Conservation (phyloP, 2,797 vertebrate species). For the Ptychadena robeensis region DNA sequence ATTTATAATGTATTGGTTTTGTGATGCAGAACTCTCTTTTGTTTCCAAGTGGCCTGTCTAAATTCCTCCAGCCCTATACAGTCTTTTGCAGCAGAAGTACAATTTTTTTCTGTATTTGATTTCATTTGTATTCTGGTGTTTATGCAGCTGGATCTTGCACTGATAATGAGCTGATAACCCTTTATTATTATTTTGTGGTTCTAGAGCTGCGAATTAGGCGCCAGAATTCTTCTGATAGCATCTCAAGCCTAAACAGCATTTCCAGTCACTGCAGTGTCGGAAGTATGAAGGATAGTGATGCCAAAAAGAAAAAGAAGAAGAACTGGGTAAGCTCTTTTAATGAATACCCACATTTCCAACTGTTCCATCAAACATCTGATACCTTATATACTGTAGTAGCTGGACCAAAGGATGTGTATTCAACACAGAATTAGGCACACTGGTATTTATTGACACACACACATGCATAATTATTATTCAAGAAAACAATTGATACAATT, state of each 20-base stretch:
- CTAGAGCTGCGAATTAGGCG: constrained; percentile 88
- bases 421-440: too few species aligned
- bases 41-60: neutral
- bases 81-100: neutral
- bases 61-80: neutral
- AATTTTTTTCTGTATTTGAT: neutral
- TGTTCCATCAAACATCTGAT: too few species aligned
- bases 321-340: constrained; percentile 88
- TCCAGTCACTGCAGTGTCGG: constrained; percentile 93
- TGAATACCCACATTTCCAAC: too few species aligned
- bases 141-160: neutral
- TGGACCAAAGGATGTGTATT: too few species aligned
- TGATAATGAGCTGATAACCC: neutral
- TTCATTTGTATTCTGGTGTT: neutral
- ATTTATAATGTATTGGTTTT: too few species aligned
- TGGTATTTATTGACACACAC: too few species aligned
- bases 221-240: constrained; percentile 96
- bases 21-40: neutral
- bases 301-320: constrained; percentile 98
- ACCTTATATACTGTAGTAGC: too few species aligned
- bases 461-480: too few species aligned
- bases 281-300: constrained; percentile 90
- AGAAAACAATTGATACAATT: too few species aligned
- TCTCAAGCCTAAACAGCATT: constrained; percentile 95
- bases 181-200: constrained; percentile 2